Evolutionary conservation across 2,113 vertebrate genomes (phyloP).

Genomic region (Rhynchopsitta pachyrhyncha): DNA sequence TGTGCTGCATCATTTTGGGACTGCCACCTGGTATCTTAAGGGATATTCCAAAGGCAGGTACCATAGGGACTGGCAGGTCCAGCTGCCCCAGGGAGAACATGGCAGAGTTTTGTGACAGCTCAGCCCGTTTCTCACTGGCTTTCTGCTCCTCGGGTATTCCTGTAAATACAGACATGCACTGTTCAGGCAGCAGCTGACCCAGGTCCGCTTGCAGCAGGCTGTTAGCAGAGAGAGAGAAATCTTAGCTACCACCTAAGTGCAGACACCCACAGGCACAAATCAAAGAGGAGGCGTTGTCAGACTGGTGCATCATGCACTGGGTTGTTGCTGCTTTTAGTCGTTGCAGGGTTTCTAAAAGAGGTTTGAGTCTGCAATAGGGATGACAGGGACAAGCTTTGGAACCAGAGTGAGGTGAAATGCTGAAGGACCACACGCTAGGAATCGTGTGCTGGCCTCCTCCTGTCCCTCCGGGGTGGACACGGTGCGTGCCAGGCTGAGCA

Average conservation of each 20-base stretch:
- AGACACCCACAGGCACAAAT: not conserved
- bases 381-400: rapidly evolving
- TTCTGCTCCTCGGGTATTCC: not conserved
- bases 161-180: rapidly evolving
- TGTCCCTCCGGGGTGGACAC: rapidly evolving
- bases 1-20: not conserved
- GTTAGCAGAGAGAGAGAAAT: not conserved
- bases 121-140: not conserved
- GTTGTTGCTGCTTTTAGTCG: not conserved
- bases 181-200: not conserved
- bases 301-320: rapidly evolving
- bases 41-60: not conserved
- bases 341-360: not conserved
- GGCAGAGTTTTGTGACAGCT: not conserved
- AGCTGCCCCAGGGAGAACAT: not conserved
- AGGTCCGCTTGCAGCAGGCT: not conserved
- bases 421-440: rapidly evolving
- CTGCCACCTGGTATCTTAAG: not conserved
- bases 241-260: not conserved
- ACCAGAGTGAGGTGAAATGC: not conserved
- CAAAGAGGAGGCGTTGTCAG: not conserved
- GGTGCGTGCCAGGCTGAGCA: rapidly evolving
- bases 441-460: not conserved
- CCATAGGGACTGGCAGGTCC: not conserved
- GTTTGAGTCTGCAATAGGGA: not conserved